phyloP scores from a whole-genome alignment of 1,140 invertebrate species.

The Thaumatotibia leucotreta region DNA sequence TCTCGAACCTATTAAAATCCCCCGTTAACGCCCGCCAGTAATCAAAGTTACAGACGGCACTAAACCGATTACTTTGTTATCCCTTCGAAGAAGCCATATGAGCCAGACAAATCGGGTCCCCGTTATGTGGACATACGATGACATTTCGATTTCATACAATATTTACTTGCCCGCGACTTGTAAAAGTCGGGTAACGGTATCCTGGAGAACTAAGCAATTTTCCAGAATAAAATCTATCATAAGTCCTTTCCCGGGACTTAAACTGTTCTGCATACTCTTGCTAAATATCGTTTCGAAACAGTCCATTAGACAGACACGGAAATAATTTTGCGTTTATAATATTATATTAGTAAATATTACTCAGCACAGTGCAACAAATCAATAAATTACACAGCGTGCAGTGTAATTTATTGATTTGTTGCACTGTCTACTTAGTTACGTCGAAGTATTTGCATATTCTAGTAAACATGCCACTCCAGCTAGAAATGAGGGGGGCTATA shows the following conservation, averaged over 20 bases:
- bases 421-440: neutral
- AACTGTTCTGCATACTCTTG: too few relatives aligned
- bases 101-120: too few relatives aligned
- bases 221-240: too few relatives aligned
- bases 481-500: too few relatives aligned
- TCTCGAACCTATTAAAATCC: neutral
- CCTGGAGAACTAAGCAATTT: too few relatives aligned
- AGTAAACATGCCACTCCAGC: neutral
- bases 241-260: too few relatives aligned
- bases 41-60: neutral
- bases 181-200: too few relatives aligned
- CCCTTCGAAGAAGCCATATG: neutral
- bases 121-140: neutral
- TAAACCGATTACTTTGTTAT: conserved; percentile 10
- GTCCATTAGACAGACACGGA: too few relatives aligned
- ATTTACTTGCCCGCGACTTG: too few relatives aligned
- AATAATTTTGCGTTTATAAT: neutral
- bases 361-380: too few relatives aligned
- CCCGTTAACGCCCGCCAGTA: neutral
- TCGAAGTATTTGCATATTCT: neutral
- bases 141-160: neutral
- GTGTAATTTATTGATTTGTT: neutral
- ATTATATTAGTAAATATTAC: neutral
- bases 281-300: too few relatives aligned
- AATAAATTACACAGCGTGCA: too few relatives aligned